phyloP scores from a whole-genome alignment of 2,888 invertebrate species.

The Chymomyza caudatula region DNA sequence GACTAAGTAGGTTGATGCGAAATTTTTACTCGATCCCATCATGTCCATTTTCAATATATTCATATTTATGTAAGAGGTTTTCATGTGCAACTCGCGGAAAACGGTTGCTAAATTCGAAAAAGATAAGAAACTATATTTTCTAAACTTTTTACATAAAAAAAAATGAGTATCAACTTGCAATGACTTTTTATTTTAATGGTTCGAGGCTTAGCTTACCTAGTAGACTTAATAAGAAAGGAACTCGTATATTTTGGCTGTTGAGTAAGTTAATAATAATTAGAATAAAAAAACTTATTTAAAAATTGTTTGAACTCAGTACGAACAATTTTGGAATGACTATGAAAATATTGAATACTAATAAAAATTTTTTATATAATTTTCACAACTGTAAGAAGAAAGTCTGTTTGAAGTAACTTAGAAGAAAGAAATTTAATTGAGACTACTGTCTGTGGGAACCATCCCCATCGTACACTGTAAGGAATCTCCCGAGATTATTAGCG shows the following conservation, averaged over 20 bases:
- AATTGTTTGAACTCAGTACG: neutral
- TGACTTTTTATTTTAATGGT: neutral
- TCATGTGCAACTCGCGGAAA: too few species aligned
- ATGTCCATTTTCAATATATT: neutral
- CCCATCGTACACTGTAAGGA: too few species aligned
- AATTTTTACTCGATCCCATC: neutral
- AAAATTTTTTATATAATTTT: neutral
- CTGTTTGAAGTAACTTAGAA: too few species aligned
- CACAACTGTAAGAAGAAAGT: neutral
- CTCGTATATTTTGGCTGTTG: neutral
- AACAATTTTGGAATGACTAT: neutral
- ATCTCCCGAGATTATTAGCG: too few species aligned
- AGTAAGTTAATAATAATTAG: neutral
- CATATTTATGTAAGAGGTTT: too few species aligned
- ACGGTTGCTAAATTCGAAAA: too few species aligned
- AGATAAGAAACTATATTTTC: too few species aligned
- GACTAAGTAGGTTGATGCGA: neutral
- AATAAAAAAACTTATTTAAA: neutral
- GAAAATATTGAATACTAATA: neutral
- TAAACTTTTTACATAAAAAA: neutral
- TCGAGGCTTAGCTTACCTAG: neutral
- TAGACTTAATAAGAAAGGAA: neutral
- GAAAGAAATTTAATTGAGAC: too few species aligned
- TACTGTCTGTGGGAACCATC: too few species aligned
- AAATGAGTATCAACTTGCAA: too few species aligned